phyloP scores from a whole-genome alignment of 30 jellyfish, hydroid and myxozoan genomes.

The Chrysaora quinquecirrha region DNA sequence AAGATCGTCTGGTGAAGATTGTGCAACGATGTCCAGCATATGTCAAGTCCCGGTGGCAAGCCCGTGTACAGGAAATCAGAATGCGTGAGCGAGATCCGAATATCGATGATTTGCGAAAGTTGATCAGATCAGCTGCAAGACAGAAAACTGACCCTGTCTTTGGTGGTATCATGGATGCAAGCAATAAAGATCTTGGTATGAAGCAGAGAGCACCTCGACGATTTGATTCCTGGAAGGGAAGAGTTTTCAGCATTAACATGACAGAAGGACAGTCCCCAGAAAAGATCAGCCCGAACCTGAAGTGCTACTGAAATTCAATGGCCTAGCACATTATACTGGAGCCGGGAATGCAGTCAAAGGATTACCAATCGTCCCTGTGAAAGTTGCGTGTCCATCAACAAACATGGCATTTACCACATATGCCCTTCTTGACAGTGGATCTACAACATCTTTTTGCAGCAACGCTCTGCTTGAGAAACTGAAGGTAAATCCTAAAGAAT shows the following conservation, averaged over 20 bases:
- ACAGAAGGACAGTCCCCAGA: not conserved
- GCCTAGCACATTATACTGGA: conserved; percentile 32
- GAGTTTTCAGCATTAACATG: not conserved
- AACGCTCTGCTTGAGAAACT: conserved; percentile 12
- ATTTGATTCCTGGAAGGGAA: not conserved
- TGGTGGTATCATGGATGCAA: conserved; percentile 37
- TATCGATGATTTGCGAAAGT: conserved; percentile 21
- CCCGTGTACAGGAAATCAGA: conserved; percentile 36
- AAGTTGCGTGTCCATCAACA: conserved; percentile 6
- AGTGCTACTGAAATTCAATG: conserved; percentile 41
- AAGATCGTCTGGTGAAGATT: conserved; percentile 48
- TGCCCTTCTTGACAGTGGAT: conserved; percentile 69
- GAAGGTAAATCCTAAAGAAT: not conserved
- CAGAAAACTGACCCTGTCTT: conserved; percentile 41
- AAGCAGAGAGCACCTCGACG: not conserved
- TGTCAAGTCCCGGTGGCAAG: conserved; percentile 45
- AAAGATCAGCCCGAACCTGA: not conserved
- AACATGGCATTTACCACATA: conserved; percentile 7
- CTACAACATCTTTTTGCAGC: conserved; percentile 46
- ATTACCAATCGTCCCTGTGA: conserved; percentile 48
- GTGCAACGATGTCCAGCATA: conserved; percentile 42
- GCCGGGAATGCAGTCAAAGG: conserved; percentile 55
- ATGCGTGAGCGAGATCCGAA: conserved; percentile 28
- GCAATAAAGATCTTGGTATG: not conserved
- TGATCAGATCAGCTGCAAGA: not conserved